Base-by-base conservation (phyloP, 2,113 vertebrate genomes). In the Dipodomys spectabilis region DNA sequence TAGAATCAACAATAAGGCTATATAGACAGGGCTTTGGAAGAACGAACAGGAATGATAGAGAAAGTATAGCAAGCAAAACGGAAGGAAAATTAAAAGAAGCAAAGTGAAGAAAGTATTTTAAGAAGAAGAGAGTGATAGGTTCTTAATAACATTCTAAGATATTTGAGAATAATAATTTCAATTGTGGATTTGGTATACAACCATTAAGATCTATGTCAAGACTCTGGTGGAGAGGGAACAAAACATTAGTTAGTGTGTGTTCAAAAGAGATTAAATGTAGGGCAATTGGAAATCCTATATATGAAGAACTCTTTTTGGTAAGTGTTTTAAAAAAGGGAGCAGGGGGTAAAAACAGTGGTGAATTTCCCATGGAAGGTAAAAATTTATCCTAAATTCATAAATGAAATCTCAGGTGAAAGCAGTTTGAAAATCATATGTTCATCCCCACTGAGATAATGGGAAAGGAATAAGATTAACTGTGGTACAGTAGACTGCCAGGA, bases 331-430 rank as follows among this genome's bases (percentile, higher is more conserved):
- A 71, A 93, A 79, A 7, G 13, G 11, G 23, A 64, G n/a, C 77
- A 68, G 83, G 2, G 6, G 2, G 74, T 75, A 9, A 79, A 82
- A 69, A 2, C 49, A 81, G 64, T 90, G 19, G 28, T 32, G 74
- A 80, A 32, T 65, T 92, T 73, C 49, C 72, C 53, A 39, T 65
- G 69, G 35, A 79, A 86, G 60, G 39, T 44, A 9, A 88, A 79
- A 91, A 86, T 49, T 35, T 20, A 86, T 49, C 69, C 22, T 79
- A 78, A 28, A 19, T 65, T 95, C 18, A 72, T 75, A 22, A 88
- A 53, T 5, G 30, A 86, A 95, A 77, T 32, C 28, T 28, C 72
- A 90, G 22, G 32, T 85, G 49, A 35, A 15, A 69, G 49, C 10
- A 23, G 16, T 60, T 39, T 88, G 30, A 93, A 88, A 49, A 82